Conservation (phyloP, 2,113 vertebrate species). For the Perca flavescens region DNA sequence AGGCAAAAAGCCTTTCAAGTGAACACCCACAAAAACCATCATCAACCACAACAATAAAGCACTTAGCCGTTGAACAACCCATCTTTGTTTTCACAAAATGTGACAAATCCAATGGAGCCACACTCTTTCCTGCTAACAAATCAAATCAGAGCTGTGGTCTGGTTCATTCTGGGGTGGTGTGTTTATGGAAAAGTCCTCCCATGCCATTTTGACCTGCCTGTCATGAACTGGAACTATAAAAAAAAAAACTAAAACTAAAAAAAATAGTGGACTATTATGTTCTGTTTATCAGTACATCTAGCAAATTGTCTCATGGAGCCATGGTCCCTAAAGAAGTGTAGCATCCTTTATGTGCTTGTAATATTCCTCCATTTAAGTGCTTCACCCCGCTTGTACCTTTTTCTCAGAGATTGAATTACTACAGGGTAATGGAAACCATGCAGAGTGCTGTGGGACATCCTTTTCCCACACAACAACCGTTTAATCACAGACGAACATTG, state of each 20-base stretch:
- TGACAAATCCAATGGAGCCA: conserved; percentile 79
- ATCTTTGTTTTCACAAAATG: conserved; percentile 72
- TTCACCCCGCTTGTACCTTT: conserved; percentile 62
- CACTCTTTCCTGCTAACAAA: conserved; percentile 58
- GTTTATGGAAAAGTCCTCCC: conserved; percentile 16
- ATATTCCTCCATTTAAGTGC: conserved; percentile 65
- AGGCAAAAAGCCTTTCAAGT: conserved; percentile 79
- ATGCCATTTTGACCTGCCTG: not conserved
- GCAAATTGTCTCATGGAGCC: conserved; percentile 14
- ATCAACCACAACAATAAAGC: conserved; percentile 62
- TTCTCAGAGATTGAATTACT: conserved; percentile 71
- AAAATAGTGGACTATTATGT: not conserved
- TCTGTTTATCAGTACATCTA: conserved; percentile 7
- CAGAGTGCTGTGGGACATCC: conserved; percentile 83
- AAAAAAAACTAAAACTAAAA: not conserved
- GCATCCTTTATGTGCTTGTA: conserved; percentile 46
- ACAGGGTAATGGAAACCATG: conserved; percentile 78
- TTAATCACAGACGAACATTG: conserved; percentile 78
- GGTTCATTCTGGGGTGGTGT: conserved; percentile 22
- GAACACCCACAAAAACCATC: conserved; percentile 67
- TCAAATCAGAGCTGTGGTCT: conserved; percentile 56
- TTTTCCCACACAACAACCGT: conserved; percentile 80
- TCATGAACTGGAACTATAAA: not conserved
- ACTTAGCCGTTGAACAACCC: conserved; percentile 73
- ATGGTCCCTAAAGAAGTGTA: conserved; percentile 27